phyloP scores from a whole-genome alignment of 2,888 invertebrate species.

The Hybos culiciformis region DNA sequence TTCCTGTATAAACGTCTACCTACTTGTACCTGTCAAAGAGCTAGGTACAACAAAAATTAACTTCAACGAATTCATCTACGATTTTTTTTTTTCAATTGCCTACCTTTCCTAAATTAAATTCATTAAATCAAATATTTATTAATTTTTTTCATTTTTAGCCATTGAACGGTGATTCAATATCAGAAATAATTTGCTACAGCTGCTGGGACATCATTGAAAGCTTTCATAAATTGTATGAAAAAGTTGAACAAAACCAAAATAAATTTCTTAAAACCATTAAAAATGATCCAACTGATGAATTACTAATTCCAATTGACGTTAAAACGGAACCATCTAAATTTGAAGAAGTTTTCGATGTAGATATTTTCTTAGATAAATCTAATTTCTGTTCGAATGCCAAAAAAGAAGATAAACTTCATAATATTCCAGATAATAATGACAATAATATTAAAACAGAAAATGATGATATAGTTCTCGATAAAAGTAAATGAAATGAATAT shows the following conservation, averaged over 20 bases:
- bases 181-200: not conserved
- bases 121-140: not conserved
- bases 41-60: no score
- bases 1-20: no score
- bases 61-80: no score
- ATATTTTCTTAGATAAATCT: not conserved
- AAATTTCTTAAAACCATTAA: not conserved
- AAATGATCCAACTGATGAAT: not conserved
- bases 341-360: not conserved
- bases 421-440: not conserved
- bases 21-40: no score
- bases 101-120: not conserved
- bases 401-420: not conserved
- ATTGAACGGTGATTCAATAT: not conserved
- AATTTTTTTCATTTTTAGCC: not conserved
- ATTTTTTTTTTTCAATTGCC: no score
- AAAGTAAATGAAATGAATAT: no score
- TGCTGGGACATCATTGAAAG: not conserved
- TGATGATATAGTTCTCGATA: not conserved
- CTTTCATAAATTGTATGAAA: not conserved
- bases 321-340: not conserved
- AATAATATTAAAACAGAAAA: not conserved
- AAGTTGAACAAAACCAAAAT: not conserved
- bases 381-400: not conserved
- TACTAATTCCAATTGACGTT: not conserved